Evolutionary conservation across 2,888 invertebrate species (phyloP).

Genomic region (Philaethria dido): DNA sequence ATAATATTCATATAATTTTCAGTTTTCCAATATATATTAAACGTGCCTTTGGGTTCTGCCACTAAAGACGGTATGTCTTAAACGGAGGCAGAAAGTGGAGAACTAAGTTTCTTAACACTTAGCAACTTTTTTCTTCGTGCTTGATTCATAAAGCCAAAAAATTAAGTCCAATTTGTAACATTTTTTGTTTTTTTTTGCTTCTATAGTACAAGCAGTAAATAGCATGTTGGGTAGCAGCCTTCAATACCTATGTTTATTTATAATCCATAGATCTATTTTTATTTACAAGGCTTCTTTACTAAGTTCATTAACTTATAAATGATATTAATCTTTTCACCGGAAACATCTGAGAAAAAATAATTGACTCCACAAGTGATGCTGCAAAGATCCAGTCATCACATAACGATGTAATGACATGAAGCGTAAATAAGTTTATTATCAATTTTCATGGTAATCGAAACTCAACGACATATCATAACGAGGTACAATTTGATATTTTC

Average conservation of each 20-base stretch:
- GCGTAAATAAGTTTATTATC: constrained; percentile 36
- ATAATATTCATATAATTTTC: too few relatives aligned
- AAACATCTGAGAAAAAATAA: constrained; percentile 18
- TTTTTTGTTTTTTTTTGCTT: too few relatives aligned
- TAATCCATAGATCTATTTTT: neutral
- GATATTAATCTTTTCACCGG: constrained; percentile 7
- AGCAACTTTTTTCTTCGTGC: too few relatives aligned
- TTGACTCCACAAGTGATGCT: neutral
- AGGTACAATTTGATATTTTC: constrained; percentile 32
- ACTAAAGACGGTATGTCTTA: too few relatives aligned
- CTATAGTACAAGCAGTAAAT: too few relatives aligned
- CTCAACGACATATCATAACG: constrained; percentile 19
- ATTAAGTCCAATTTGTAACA: too few relatives aligned
- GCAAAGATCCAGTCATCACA: neutral
- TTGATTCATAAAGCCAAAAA: too few relatives aligned
- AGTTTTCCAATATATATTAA: too few relatives aligned
- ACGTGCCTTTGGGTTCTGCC: too few relatives aligned
- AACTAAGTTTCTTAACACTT: too few relatives aligned
- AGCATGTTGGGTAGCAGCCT: neutral
- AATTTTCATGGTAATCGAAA: constrained; percentile 38
- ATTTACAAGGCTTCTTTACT: neutral
- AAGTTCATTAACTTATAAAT: neutral
- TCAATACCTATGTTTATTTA: neutral
- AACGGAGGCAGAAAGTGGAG: too few relatives aligned
- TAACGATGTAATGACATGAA: constrained; percentile 31